Conservation (phyloP, 2,888 invertebrate genomes). For the Blastobasis adustella region DNA sequence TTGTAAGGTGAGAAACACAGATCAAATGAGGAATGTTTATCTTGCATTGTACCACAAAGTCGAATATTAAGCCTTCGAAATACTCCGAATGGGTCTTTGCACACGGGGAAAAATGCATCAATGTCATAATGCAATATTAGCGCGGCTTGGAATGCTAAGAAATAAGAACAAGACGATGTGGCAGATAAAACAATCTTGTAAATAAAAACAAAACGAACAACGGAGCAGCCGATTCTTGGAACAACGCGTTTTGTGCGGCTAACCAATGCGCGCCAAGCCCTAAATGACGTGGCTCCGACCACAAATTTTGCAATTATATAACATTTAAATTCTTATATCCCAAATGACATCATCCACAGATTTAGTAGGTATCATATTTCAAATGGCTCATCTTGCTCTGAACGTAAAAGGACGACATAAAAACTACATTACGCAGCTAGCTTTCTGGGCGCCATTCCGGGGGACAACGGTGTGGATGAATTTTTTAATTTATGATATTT, state of each 20-base stretch:
- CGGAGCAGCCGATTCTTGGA: slow-evolving; percentile 37
- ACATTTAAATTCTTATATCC: slow-evolving; percentile 6
- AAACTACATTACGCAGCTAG: background rate
- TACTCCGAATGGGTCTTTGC: slow-evolving; percentile 2
- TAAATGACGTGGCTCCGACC: slow-evolving; percentile 7
- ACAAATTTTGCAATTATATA: slow-evolving; percentile 9
- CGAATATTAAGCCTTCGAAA: slow-evolving; percentile 3
- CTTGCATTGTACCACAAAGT: slow-evolving; percentile 5
- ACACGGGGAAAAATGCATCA: slow-evolving; percentile 18
- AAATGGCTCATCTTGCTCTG: too few relatives aligned
- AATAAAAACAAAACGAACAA: slow-evolving; percentile 34
- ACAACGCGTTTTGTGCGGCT: slow-evolving; percentile 12
- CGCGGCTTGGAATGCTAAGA: slow-evolving; percentile 25
- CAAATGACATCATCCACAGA: slow-evolving; percentile 7
- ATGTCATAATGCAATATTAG: slow-evolving; percentile 26
- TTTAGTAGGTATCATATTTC: too few relatives aligned
- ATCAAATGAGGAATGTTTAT: slow-evolving; percentile 4
- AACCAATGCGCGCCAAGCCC: background rate
- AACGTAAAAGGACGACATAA: background rate
- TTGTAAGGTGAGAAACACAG: background rate
- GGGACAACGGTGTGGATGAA: too few relatives aligned
- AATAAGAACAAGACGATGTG: slow-evolving; percentile 25
- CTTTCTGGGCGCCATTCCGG: too few relatives aligned
- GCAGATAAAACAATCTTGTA: slow-evolving; percentile 30
- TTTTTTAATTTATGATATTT: too few relatives aligned